Conservation (phyloP, 1,140 invertebrate species). For the Popillia japonica region DNA sequence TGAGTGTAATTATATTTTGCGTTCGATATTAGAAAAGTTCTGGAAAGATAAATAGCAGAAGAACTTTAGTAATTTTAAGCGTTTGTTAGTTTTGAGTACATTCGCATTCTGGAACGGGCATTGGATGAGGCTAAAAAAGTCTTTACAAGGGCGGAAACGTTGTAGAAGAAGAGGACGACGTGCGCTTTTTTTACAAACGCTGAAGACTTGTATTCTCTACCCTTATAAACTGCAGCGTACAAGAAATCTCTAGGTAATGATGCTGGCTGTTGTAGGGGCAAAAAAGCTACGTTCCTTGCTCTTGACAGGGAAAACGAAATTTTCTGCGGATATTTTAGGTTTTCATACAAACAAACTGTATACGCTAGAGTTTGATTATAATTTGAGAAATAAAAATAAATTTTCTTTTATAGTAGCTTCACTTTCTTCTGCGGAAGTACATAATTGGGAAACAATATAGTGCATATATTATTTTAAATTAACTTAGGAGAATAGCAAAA, state of each 20-base stretch:
- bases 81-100: slow-evolving; percentile 26
- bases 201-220: slow-evolving; percentile 5
- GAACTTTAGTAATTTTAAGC: slow-evolving; percentile 28
- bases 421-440: no score
- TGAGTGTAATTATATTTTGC: slow-evolving; percentile 33
- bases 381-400: no score
- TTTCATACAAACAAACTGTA: not conserved
- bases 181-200: not conserved
- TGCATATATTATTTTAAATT: not conserved
- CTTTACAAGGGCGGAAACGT: not conserved
- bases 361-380: not conserved
- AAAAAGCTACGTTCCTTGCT: not conserved
- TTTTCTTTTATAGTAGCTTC: no score
- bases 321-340: not conserved
- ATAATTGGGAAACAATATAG: no score
- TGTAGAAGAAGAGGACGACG: not conserved
- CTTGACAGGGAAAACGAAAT: not conserved
- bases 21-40: slow-evolving; percentile 32
- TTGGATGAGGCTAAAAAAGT: not conserved
- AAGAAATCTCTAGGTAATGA: slow-evolving; percentile 29
- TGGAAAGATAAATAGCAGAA: slow-evolving; percentile 15
- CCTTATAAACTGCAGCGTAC: slow-evolving; percentile 23
- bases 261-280: not conserved
- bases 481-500: not conserved
- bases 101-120: slow-evolving; percentile 14